Conservation (phyloP, 2,113 vertebrate species). For the Apteryx mantelli region DNA sequence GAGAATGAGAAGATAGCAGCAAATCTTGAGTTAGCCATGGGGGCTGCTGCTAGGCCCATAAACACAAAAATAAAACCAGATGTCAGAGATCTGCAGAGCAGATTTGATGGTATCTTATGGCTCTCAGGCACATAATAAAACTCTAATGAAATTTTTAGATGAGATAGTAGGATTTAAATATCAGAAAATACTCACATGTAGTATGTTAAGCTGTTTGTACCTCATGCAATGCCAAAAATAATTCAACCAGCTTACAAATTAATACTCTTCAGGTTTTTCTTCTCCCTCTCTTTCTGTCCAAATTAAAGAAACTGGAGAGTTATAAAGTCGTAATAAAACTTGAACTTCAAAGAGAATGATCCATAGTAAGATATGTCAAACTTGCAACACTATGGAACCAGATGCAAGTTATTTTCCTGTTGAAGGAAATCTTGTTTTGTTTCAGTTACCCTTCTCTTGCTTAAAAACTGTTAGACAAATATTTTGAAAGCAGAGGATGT, state of each 20-base stretch:
- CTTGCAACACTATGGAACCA: background rate
- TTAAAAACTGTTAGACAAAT: background rate
- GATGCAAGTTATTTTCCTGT: background rate
- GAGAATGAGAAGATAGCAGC: background rate
- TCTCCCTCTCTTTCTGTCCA: background rate
- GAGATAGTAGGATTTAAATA: background rate
- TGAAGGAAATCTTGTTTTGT: background rate
- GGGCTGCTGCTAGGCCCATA: background rate
- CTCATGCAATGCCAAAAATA: background rate
- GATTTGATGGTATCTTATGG: background rate
- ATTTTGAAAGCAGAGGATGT: background rate
- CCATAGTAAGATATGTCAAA: background rate
- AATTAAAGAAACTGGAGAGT: background rate
- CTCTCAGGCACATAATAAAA: conserved; percentile 43
- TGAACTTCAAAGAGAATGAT: background rate
- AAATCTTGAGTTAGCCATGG: background rate
- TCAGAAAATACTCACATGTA: background rate
- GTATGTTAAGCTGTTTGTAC: background rate
- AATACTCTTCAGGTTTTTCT: background rate
- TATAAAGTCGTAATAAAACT: background rate
- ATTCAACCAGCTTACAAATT: background rate
- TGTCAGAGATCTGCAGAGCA: background rate
- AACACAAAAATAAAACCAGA: conserved; percentile 40
- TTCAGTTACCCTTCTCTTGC: background rate
- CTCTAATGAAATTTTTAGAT: background rate